Conservation (phyloP, 2,113 vertebrate genomes). For the Pelecanus crispus region DNA sequence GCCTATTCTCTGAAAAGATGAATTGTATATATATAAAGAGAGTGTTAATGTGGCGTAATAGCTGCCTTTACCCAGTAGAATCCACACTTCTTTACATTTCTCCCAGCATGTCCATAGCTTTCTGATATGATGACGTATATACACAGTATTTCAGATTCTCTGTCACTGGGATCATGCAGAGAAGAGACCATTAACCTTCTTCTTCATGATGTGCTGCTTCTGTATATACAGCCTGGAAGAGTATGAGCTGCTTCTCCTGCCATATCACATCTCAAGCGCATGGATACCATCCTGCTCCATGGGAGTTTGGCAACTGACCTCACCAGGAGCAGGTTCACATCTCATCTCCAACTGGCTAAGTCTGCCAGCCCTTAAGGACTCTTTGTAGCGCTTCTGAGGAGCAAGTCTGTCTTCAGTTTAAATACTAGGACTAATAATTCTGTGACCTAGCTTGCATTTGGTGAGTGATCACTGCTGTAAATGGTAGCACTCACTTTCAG, state of each 20-base stretch:
- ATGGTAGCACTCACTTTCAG: background rate
- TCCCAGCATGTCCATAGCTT: background rate
- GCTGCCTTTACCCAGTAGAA: background rate
- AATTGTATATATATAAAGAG: background rate
- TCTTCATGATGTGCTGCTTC: background rate
- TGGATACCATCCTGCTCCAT: background rate
- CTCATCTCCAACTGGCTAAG: background rate
- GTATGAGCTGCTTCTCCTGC: background rate
- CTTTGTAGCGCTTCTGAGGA: background rate
- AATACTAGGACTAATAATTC: background rate
- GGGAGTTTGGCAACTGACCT: background rate
- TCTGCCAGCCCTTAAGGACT: background rate
- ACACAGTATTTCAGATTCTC: background rate
- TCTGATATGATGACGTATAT: background rate
- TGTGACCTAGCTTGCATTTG: background rate
- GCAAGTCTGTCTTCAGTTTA: background rate
- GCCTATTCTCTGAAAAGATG: background rate
- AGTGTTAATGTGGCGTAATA: background rate
- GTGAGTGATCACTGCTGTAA: background rate
- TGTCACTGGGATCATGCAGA: background rate
- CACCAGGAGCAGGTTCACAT: background rate
- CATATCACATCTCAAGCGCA: constrained; percentile 8
- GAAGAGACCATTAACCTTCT: constrained; percentile 4
- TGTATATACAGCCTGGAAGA: background rate
- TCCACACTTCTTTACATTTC: background rate